Conservation (phyloP, 2,113 vertebrate genomes). For the Noturus placidus region DNA sequence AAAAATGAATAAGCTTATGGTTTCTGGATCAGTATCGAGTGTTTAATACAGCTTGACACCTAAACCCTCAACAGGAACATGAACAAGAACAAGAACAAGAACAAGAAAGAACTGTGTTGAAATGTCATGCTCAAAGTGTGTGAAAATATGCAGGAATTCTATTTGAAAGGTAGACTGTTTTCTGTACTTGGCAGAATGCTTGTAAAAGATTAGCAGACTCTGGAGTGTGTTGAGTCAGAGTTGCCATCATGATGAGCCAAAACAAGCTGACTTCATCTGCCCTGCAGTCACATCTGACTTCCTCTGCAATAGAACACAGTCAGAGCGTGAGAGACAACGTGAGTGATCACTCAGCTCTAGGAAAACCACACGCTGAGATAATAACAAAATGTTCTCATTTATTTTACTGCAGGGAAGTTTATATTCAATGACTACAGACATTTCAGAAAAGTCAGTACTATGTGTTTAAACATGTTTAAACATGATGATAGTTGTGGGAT, state of each 20-base stretch:
- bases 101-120: not conserved
- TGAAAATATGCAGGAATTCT: not conserved
- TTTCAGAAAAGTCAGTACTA: not conserved
- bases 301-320: constrained; percentile 28
- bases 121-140: not conserved
- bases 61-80: not conserved
- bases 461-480: not conserved
- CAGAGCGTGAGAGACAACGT: not conserved
- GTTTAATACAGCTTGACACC: not conserved
- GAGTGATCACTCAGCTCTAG: not conserved
- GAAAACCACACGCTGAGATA: constrained; percentile 22
- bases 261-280: constrained; percentile 46
- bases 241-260: constrained; percentile 33
- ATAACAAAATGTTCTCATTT: constrained; percentile 20
- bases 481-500: not conserved
- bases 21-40: not conserved
- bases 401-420: not conserved
- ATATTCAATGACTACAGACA: constrained; percentile 1
- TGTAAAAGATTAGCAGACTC: constrained; percentile 14
- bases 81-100: not conserved
- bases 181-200: constrained; percentile 27
- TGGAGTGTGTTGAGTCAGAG: constrained; percentile 41
- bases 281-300: constrained; percentile 45
- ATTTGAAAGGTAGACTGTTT: not conserved
- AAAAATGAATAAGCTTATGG: not conserved